These are phyloP conservation scores for Urosaurus nigricauda DNA, from an alignment of 2,797 vertebrate genomes.

Conservation along the genomic window DNA sequence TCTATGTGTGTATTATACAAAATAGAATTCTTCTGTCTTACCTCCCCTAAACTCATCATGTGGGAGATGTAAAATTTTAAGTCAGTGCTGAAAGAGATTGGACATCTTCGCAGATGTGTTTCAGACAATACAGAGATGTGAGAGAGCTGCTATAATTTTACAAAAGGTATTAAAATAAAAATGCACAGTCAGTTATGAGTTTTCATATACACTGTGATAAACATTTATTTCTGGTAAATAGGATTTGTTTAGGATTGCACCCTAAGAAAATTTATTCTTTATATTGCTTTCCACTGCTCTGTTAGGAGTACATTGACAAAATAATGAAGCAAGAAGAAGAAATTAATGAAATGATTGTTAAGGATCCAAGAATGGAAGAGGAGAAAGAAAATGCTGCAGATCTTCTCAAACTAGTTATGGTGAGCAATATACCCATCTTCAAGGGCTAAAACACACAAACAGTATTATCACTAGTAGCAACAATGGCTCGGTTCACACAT, in stretches of 20 bases:
- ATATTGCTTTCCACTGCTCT: constrained; percentile 25
- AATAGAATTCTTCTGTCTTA: no score
- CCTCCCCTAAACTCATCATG: no score
- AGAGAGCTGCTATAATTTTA: no score
- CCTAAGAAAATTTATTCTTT: neutral
- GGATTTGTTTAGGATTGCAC: neutral
- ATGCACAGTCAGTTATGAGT: neutral
- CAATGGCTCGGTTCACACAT: no score
- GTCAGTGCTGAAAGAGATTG: no score
- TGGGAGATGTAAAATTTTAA: no score
- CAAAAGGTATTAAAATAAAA: neutral
- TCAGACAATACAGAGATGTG: no score
- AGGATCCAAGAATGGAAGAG: constrained; percentile 84
- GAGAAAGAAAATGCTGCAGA: constrained; percentile 80
- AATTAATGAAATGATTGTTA: constrained; percentile 81
- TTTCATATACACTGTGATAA: neutral
- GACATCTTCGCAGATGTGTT: no score
- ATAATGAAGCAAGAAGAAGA: constrained; percentile 84
- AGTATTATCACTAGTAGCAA: no score
- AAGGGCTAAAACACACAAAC: neutral
- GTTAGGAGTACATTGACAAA: constrained; percentile 87
- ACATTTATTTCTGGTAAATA: neutral
- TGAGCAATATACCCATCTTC: constrained; percentile 67
- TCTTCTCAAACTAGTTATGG: constrained; percentile 82
- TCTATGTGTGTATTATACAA: no score